Evolutionary conservation across 2,888 invertebrate genomes (phyloP).

Genomic region (Hyles lineata): DNA sequence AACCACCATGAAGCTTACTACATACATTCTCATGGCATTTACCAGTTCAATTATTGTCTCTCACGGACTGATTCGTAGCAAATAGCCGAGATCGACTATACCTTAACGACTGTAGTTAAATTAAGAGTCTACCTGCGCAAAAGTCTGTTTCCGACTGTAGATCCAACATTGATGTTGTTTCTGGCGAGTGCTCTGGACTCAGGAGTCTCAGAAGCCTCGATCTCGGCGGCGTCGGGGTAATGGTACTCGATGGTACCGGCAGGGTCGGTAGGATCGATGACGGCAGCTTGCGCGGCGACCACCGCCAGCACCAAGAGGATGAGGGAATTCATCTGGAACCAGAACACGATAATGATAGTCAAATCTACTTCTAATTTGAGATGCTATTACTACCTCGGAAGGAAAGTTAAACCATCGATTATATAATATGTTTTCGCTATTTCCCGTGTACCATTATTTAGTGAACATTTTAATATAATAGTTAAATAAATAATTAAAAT

Average conservation of each 20-base stretch:
- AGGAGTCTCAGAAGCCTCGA: too few relatives aligned
- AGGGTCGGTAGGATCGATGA: background rate
- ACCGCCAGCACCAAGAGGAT: background rate
- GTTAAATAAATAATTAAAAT: background rate
- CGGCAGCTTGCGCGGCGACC: background rate
- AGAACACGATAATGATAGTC: background rate
- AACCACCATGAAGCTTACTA: background rate
- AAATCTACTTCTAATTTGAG: too few relatives aligned
- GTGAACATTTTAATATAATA: background rate
- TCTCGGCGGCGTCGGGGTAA: too few relatives aligned
- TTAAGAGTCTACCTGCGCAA: background rate
- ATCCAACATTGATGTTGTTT: background rate
- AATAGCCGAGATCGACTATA: too few relatives aligned
- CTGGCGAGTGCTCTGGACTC: too few relatives aligned
- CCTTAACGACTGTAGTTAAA: too few relatives aligned
- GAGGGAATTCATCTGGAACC: background rate
- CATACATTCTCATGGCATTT: too few relatives aligned
- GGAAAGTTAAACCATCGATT: too few relatives aligned
- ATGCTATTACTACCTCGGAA: too few relatives aligned
- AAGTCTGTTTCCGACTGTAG: background rate
- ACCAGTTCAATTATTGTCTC: too few relatives aligned
- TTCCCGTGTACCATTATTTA: background rate
- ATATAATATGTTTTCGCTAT: background rate
- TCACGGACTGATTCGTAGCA: too few relatives aligned
- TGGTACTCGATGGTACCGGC: too few relatives aligned